Percentiles rank a stretch among this genome's conserved stretches.
Evolutionary conservation across 1,140 invertebrate species (phyloP).

Genomic region (honey bee (Apis mellifera)): DNA sequence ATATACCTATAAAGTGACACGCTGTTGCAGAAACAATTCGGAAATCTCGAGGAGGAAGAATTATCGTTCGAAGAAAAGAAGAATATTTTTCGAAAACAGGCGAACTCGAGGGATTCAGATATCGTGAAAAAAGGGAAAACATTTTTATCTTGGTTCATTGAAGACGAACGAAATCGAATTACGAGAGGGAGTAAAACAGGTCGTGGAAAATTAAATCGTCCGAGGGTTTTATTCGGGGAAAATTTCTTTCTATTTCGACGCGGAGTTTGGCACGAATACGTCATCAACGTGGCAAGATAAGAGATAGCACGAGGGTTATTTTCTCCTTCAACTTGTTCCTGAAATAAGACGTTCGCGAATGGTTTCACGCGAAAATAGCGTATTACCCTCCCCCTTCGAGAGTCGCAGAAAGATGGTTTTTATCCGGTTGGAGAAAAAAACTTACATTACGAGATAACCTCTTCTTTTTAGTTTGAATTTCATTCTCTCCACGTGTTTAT

Average conservation of each 20-base stretch:
- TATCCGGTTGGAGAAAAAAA: background rate
- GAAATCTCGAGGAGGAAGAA: too few relatives aligned
- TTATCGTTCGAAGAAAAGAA: too few relatives aligned
- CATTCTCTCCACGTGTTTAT: background rate
- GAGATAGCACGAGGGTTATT: background rate
- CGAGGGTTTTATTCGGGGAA: background rate
- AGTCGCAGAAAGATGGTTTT: background rate
- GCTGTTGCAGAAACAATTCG: too few relatives aligned
- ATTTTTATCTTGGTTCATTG: too few relatives aligned
- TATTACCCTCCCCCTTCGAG: background rate
- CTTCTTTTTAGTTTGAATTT: background rate
- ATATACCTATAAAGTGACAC: too few relatives aligned
- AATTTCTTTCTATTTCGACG: slow-evolving; percentile 8
- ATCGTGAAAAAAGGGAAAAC: too few relatives aligned
- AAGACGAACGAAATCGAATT: background rate
- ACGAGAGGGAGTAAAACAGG: background rate
- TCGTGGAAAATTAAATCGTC: background rate
- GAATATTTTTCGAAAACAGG: too few relatives aligned
- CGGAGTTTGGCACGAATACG: background rate
- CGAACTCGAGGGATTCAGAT: too few relatives aligned
- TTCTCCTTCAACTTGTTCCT: slow-evolving; percentile 7
- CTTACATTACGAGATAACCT: background rate
- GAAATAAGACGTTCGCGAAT: slow-evolving; percentile 18
- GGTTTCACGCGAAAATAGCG: slow-evolving; percentile 10
- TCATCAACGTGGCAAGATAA: background rate